These are phyloP conservation scores for Rhynchomys soricoides DNA, from an alignment of 2,113 vertebrate genomes.

Conservation along the genomic window DNA sequence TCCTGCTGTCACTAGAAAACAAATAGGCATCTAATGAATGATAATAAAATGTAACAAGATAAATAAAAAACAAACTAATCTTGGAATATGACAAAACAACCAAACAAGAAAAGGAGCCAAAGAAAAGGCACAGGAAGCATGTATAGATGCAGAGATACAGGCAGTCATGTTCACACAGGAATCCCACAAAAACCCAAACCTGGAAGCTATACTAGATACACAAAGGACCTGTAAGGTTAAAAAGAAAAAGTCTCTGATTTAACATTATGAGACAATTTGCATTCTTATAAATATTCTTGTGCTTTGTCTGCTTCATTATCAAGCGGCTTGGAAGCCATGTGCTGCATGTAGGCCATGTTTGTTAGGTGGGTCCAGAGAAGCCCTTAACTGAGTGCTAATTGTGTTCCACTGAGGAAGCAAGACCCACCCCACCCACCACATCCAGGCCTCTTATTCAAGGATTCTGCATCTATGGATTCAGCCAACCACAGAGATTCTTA, in stretches of 20 bases:
- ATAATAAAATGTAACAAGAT: background rate
- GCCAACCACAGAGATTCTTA: background rate
- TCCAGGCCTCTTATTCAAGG: background rate
- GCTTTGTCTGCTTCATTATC: background rate
- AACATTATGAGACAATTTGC: background rate
- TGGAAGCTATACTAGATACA: too few species aligned
- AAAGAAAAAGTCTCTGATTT: background rate
- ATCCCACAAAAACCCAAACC: too few species aligned
- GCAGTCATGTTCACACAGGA: too few species aligned
- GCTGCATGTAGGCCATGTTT: background rate
- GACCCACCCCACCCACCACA: too few species aligned
- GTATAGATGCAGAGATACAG: background rate
- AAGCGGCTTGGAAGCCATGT: background rate
- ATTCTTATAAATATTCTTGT: background rate
- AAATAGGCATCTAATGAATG: background rate
- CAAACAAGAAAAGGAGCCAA: background rate
- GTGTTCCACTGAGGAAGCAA: background rate
- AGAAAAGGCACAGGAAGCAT: background rate
- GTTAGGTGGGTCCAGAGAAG: background rate
- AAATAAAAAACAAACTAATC: background rate
- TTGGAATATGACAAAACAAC: background rate
- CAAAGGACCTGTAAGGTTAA: background rate
- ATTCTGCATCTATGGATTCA: background rate
- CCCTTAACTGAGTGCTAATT: background rate
- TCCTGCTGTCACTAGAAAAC: background rate